phyloP scores from a whole-genome alignment of 1,140 invertebrate species.

The Diorhabda sublineata region DNA sequence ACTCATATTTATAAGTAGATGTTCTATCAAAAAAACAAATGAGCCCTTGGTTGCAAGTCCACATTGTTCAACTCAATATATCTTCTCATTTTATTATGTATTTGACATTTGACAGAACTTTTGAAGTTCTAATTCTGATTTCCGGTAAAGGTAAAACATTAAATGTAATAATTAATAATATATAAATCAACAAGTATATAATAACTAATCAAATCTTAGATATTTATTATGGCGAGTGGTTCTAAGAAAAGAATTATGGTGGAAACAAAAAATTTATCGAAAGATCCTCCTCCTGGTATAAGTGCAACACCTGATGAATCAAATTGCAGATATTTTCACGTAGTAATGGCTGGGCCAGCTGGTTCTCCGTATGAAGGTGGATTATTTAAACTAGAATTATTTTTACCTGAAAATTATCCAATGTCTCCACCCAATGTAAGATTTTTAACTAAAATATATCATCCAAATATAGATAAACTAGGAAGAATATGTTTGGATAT shows the following conservation, averaged over 20 bases:
- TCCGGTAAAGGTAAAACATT: not conserved
- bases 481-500: slow-evolving; percentile 77
- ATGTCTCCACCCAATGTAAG: slow-evolving; percentile 73
- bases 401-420: slow-evolving; percentile 76
- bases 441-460: slow-evolving; percentile 78
- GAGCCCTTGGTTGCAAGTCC: too few relatives aligned
- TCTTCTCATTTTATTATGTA: not conserved
- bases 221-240: slow-evolving; percentile 33
- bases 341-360: slow-evolving; percentile 63
- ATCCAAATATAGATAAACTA: slow-evolving; percentile 78
- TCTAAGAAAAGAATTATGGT: slow-evolving; percentile 42
- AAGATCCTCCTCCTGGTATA: slow-evolving; percentile 67
- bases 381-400: slow-evolving; percentile 73
- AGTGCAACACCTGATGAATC: slow-evolving; percentile 69
- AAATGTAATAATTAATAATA: not conserved
- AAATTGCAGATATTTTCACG: slow-evolving; percentile 75
- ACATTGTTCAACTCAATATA: not conserved
- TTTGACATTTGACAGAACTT: not conserved
- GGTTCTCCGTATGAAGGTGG: slow-evolving; percentile 71
- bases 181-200: not conserved
- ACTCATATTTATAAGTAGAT: too few relatives aligned
- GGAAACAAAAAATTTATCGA: slow-evolving; percentile 45
- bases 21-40: too few relatives aligned
- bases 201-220: not conserved
- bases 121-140: not conserved